phyloP scores from a whole-genome alignment of 1,140 invertebrate genomes.

The Hyphantria cunea region DNA sequence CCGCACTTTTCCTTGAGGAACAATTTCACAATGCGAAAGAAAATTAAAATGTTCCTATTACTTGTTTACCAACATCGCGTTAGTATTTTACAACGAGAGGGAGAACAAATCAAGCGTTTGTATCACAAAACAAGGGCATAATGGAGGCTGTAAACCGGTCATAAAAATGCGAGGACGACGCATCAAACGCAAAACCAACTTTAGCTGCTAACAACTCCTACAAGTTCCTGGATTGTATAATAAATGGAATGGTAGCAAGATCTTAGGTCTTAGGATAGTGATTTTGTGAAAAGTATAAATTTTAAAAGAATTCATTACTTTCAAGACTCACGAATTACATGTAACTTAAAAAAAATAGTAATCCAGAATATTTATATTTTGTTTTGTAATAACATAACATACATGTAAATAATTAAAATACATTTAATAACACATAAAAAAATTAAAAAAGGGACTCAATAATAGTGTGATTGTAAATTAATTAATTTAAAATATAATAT shows the following conservation, averaged over 20 bases:
- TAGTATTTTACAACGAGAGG: conserved; percentile 4
- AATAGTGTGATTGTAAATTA: too few species aligned
- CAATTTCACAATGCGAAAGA: conserved; percentile 1
- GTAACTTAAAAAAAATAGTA: too few species aligned
- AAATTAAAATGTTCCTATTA: conserved; percentile 28
- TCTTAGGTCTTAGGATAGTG: too few species aligned
- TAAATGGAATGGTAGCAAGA: not conserved
- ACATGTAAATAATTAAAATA: too few species aligned
- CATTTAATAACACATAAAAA: too few species aligned
- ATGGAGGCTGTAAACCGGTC: conserved; percentile 35
- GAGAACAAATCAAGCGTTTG: conserved; percentile 25
- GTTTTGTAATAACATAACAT: too few species aligned
- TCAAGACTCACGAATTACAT: too few species aligned
- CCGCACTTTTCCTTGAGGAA: conserved; percentile 3
- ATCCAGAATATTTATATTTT: too few species aligned
- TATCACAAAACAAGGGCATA: conserved; percentile 30
- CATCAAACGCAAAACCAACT: conserved; percentile 17
- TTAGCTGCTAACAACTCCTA: conserved; percentile 13
- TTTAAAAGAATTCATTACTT: too few species aligned
- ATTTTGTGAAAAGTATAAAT: too few species aligned
- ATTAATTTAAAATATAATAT: too few species aligned
- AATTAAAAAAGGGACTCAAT: too few species aligned
- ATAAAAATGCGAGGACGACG: conserved; percentile 31
- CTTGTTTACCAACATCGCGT: conserved; percentile 19
- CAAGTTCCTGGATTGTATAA: not conserved